A percentile compares a stretch with the other conserved stretches of the same genome.
phyloP scores from a whole-genome alignment of 2,888 invertebrate species.

The Agrypnus murinus region DNA sequence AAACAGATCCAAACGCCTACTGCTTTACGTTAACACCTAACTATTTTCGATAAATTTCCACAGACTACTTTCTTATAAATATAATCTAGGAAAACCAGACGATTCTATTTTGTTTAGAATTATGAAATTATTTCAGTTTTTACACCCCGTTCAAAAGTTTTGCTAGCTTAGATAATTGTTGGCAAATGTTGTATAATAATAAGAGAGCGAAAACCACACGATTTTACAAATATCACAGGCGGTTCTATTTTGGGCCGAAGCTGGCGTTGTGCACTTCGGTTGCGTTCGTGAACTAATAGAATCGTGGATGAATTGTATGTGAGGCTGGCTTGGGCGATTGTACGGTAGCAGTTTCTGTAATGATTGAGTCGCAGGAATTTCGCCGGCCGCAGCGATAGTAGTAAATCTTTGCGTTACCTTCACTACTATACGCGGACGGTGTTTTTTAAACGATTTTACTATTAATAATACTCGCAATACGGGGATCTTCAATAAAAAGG shows the following conservation, averaged over 20 bases:
- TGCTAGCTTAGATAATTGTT: constrained; percentile 30
- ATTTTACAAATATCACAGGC: constrained; percentile 42
- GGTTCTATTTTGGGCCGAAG: constrained; percentile 61
- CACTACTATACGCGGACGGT: constrained; percentile 15
- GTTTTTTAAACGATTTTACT: constrained; percentile 40
- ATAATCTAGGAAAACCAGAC: no score
- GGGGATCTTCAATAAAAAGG: constrained; percentile 27
- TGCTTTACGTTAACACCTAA: constrained; percentile 41
- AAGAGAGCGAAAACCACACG: constrained; percentile 9
- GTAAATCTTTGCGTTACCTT: constrained; percentile 57
- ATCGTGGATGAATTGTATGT: constrained; percentile 44
- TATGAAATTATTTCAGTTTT: neutral
- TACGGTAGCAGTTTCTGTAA: constrained; percentile 61
- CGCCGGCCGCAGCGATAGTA: constrained; percentile 56
- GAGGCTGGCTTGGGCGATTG: constrained; percentile 52
- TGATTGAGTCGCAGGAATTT: constrained; percentile 63
- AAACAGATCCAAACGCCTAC: constrained; percentile 49
- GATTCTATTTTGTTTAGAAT: no score
- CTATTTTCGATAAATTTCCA: constrained; percentile 26
- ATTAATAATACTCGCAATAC: constrained; percentile 38
- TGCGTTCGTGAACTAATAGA: constrained; percentile 49
- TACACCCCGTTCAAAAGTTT: constrained; percentile 26
- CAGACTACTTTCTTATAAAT: no score
- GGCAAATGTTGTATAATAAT: constrained; percentile 34
- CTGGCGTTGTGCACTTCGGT: constrained; percentile 48